Conservation (phyloP, 2,797 vertebrate genomes). For the Coregonus ussuriensis region DNA sequence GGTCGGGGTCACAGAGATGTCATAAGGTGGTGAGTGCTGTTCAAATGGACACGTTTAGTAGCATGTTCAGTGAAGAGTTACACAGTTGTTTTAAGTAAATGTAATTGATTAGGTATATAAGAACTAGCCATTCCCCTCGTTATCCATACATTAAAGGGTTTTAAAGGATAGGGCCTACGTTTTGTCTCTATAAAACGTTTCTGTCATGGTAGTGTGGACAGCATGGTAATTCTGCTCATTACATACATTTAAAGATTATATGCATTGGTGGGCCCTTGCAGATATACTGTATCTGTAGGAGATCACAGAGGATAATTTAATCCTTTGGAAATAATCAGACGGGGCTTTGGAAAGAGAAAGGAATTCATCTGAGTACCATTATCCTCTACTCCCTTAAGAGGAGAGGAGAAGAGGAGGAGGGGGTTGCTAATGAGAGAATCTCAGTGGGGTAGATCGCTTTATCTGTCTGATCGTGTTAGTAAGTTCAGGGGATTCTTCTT, state of each 20-base stretch:
- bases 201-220: not conserved
- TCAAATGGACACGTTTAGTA: conserved; percentile 10
- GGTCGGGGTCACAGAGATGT: conserved; percentile 9
- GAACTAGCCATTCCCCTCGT: conserved; percentile 18
- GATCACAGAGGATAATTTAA: conserved; percentile 15
- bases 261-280: not conserved
- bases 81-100: conserved; percentile 12
- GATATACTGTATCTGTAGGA: conserved; percentile 4
- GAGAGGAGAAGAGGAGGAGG: not conserved
- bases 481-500: not conserved
- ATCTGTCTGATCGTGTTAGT: not conserved
- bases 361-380: not conserved
- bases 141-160: conserved; percentile 20
- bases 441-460: not conserved
- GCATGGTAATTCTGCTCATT: not conserved
- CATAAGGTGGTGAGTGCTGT: conserved; percentile 11
- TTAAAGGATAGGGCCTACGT: not conserved
- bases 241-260: not conserved
- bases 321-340: conserved; percentile 11
- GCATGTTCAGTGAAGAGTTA: conserved; percentile 26
- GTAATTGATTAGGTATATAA: conserved; percentile 9
- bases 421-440: conserved; percentile 7
- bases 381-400: not conserved
- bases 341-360: conserved; percentile 2
- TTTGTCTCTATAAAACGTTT: conserved; percentile 5